Base-by-base conservation (phyloP, 2,888 invertebrate genomes). In the Hypercompe scribonia region DNA sequence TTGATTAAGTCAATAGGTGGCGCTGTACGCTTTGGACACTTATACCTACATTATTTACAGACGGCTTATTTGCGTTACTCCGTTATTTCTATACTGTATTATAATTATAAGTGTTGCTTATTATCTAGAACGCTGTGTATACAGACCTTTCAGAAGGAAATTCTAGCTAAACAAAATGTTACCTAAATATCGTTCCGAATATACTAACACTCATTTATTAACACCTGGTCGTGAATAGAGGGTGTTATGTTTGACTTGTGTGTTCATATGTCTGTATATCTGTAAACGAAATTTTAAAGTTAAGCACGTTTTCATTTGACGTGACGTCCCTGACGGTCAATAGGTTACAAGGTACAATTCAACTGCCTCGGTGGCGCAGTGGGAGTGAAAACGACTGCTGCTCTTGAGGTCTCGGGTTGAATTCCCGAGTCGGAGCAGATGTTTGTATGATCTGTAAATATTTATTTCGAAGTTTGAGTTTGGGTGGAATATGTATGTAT, bases 1-100 rank as follows among this genome's bases (percentile, higher is more conserved):
- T 81, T 87, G 88, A 90, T 91, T 90, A 89, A 90, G 90, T 90
- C 90, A 90, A 90, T 90, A 90, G 90, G 79, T 87, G 85, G 83
- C 85, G 84, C 80, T 86, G 81, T 70, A 69, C 78, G 78, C 72
- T 73, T 70, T 72, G 68, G 78, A 77, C 79, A 68, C 78, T 76
- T 71, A 72, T 75, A 76, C 79, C 77, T 73, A 82, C 85, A 84
- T 88, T 88, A 87, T 82, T 81, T 83, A 84, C 84, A 84, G 73
- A 70, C 72, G 65, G 70, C 39, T 46, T 75, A 68, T 75, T 70
- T 72, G 42, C 70, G 58, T 69, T 75, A 74, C 72, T 77, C 71
- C 54, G 65, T 36, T 65, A 78, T 74, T 50, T 70, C 66, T 72
- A 61, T 74, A 75, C 78, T 75, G 80, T 81, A 61, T 61, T 61